Conservation (phyloP, 1,140 invertebrate genomes). For the Macrotrachela quadricornifera region DNA sequence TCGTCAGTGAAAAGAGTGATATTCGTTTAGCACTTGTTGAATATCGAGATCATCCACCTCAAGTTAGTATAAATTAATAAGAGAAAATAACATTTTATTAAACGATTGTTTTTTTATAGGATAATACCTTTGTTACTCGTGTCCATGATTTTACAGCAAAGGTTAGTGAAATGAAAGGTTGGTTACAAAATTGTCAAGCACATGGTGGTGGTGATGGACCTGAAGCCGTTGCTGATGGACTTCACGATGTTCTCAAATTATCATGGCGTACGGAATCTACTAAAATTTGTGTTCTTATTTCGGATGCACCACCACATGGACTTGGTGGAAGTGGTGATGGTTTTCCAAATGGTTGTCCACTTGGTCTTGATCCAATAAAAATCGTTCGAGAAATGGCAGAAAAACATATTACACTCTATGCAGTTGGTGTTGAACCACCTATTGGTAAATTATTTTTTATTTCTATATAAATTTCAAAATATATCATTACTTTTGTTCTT, state of each 20-base stretch:
- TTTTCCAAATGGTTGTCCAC: conserved; percentile 13
- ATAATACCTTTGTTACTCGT: conserved; percentile 15
- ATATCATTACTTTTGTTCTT: too few species aligned
- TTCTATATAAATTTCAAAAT: too few species aligned
- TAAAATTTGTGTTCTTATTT: conserved; percentile 19
- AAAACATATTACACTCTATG: conserved; percentile 18
- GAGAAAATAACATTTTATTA: too few species aligned
- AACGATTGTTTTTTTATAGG: too few species aligned
- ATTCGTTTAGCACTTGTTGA: conserved; percentile 18
- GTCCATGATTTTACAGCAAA: conserved; percentile 18
- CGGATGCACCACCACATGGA: conserved; percentile 21
- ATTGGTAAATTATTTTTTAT: too few species aligned
- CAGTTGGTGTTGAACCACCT: conserved; percentile 18
- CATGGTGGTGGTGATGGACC: conserved; percentile 18
- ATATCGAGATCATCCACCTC: conserved; percentile 20
- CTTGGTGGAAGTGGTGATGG: conserved; percentile 9
- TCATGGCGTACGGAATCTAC: conserved; percentile 17
- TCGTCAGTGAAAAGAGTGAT: conserved; percentile 16
- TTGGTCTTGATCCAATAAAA: conserved; percentile 17
- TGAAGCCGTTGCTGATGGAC: conserved; percentile 21
- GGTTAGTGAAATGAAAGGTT: conserved; percentile 15
- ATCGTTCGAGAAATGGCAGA: conserved; percentile 14
- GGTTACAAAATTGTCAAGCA: conserved; percentile 15
- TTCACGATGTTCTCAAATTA: conserved; percentile 17
- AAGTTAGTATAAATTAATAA: too few species aligned